A percentile compares a stretch with the other conserved stretches of the same genome.
These are phyloP conservation scores for Eremophila alpestris DNA, from an alignment of 2,797 vertebrate species.

Conservation along the genomic window DNA sequence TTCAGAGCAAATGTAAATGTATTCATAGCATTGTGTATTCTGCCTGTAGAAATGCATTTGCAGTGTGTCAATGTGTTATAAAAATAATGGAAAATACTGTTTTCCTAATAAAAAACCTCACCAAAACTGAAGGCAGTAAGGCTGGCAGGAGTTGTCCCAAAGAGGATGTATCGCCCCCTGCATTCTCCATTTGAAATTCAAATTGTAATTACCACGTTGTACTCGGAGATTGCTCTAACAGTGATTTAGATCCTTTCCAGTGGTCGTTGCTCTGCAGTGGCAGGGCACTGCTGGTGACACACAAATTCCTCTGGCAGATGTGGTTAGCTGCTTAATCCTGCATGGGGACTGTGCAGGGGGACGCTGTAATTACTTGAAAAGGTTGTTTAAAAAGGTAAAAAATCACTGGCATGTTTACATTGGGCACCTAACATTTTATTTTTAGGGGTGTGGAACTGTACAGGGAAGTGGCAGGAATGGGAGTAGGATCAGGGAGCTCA, in stretches of 20 bases:
- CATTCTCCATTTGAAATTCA: constrained; percentile 39
- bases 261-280: background rate
- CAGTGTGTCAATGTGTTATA: constrained; percentile 4
- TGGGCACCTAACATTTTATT: background rate
- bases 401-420: background rate
- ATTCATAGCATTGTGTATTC: constrained; percentile 30
- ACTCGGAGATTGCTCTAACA: background rate
- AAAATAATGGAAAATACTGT: constrained; percentile 22
- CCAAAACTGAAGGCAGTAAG: constrained; percentile 10
- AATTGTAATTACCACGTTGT: constrained; percentile 36
- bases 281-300: background rate
- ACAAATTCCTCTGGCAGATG: background rate
- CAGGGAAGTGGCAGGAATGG: background rate
- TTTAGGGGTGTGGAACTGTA: background rate
- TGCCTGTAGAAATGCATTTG: constrained; percentile 11
- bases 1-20: constrained; percentile 54
- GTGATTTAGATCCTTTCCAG: constrained; percentile 22
- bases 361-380: background rate
- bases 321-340: background rate
- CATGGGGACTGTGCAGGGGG: background rate
- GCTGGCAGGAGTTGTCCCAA: background rate
- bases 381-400: background rate
- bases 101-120: constrained; percentile 30
- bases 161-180: background rate
- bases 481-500: background rate